These are phyloP conservation scores for Ellobium chinense DNA, from an alignment of 2,888 invertebrate species.

Conservation along the genomic window DNA sequence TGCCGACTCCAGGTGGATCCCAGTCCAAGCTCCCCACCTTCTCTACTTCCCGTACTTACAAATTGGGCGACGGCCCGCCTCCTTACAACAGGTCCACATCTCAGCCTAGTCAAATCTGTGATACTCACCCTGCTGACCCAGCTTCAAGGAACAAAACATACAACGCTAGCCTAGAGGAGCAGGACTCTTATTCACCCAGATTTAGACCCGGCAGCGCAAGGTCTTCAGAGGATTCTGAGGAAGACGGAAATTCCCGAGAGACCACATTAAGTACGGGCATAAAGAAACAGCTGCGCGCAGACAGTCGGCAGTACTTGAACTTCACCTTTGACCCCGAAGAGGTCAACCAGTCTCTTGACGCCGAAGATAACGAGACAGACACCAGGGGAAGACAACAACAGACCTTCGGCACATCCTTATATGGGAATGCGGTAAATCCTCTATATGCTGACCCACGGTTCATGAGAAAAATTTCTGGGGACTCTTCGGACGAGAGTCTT, in stretches of 20 bases:
- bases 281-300: conserved; percentile 59
- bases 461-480: not conserved
- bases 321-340: conserved; percentile 62
- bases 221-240: conserved; percentile 44
- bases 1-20: not conserved
- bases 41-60: conserved; percentile 22
- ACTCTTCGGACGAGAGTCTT: not conserved
- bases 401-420: not conserved
- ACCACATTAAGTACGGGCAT: conserved; percentile 53
- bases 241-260: conserved; percentile 28
- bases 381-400: not conserved
- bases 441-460: not conserved
- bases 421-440: not conserved
- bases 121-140: not conserved
- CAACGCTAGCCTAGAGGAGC: not conserved
- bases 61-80: conserved; percentile 5
- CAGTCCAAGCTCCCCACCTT: conserved; percentile 37
- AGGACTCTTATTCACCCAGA: conserved; percentile 17
- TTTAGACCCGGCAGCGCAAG: conserved; percentile 33
- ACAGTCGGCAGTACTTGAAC: conserved; percentile 62
- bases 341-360: not conserved
- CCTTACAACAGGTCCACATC: not conserved
- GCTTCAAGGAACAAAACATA: not conserved
- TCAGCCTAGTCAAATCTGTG: not conserved
- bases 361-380: conserved; percentile 19